Conservation (phyloP, 2,888 invertebrate genomes). For the Metalampra italica region DNA sequence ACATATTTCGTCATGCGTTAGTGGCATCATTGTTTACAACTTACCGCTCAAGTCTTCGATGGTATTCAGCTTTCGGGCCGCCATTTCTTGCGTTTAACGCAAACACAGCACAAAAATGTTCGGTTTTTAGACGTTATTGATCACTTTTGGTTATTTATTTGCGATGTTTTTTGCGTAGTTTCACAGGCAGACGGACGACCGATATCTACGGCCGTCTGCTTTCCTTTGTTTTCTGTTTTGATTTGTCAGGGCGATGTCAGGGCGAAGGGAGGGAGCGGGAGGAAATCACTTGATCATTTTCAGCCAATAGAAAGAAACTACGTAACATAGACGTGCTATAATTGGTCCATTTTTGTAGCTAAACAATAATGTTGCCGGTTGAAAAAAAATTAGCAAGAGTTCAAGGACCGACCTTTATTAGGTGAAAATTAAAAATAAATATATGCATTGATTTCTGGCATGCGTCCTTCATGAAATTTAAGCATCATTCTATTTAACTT, state of each 20-base stretch:
- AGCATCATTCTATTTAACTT: too few species aligned
- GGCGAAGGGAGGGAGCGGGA: slow-evolving; percentile 19
- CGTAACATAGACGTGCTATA: slow-evolving; percentile 13
- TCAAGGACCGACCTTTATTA: not conserved
- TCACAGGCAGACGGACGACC: slow-evolving; percentile 11
- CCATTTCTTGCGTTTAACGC: slow-evolving; percentile 44
- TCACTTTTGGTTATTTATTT: slow-evolving; percentile 27
- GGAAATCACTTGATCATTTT: slow-evolving; percentile 16
- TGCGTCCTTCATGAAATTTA: too few species aligned
- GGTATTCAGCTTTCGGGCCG: slow-evolving; percentile 67
- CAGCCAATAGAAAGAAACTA: slow-evolving; percentile 27
- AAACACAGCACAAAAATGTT: slow-evolving; percentile 27
- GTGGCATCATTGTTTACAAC: slow-evolving; percentile 56
- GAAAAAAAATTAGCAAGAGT: slow-evolving; percentile 3
- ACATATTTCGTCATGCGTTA: slow-evolving; percentile 46
- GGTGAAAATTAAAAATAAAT: not conserved
- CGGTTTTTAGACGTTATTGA: slow-evolving; percentile 20
- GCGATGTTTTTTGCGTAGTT: slow-evolving; percentile 24
- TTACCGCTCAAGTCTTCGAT: slow-evolving; percentile 73
- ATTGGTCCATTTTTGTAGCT: slow-evolving; percentile 40
- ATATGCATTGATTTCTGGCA: not conserved
- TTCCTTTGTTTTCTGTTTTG: slow-evolving; percentile 46
- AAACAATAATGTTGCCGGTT: slow-evolving; percentile 31
- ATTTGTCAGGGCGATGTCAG: slow-evolving; percentile 21
- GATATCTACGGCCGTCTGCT: slow-evolving; percentile 18